A percentile compares a stretch with the other conserved stretches of the same genome.
Conservation (phyloP, 2,113 vertebrate species). For the Caretta caretta region DNA sequence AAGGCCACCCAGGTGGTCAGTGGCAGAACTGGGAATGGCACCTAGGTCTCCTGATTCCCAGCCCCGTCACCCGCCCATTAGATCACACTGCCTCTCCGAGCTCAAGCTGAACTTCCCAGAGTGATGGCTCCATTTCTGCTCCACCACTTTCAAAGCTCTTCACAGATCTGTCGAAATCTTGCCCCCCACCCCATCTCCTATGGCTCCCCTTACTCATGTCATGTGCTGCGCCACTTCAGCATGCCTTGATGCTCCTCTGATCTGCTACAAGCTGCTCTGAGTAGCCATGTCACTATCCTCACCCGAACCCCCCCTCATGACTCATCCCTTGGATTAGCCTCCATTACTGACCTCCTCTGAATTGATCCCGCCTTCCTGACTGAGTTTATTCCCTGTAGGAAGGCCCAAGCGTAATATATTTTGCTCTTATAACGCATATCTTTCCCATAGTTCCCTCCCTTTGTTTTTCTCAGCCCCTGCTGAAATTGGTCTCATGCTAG, state of each 20-base stretch:
- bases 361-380: background rate
- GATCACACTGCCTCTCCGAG: background rate
- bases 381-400: background rate
- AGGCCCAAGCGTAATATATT: background rate
- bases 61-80: background rate
- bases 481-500: background rate
- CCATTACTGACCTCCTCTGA: background rate
- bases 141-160: constrained; percentile 12
- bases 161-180: background rate
- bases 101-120: background rate
- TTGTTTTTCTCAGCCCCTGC: background rate
- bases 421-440: background rate
- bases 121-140: constrained; percentile 16
- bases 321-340: background rate
- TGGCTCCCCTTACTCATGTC: background rate
- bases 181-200: background rate
- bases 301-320: background rate
- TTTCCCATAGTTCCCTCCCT: no score
- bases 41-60: background rate
- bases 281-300: constrained; percentile 3
- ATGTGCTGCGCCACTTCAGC: background rate
- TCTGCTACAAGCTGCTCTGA: background rate
- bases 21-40: background rate
- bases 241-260: background rate
- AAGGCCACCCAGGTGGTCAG: background rate